Conservation (phyloP, 2,888 invertebrate species). For the Carcina quercana region DNA sequence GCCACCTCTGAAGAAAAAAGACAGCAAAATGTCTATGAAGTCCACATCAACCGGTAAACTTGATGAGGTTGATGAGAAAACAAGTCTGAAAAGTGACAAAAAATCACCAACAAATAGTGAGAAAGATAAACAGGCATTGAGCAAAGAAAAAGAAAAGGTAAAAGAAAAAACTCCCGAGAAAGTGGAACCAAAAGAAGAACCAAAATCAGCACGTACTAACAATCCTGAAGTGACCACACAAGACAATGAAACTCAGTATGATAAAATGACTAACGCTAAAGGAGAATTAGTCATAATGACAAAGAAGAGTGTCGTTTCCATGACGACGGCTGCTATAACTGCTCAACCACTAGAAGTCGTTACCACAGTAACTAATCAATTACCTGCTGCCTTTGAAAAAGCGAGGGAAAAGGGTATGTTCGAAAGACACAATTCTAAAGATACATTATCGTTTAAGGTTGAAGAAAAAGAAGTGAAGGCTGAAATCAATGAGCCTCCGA, state of each 20-base stretch:
- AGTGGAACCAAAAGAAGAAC: conserved; percentile 19
- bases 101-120: conserved; percentile 13
- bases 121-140: conserved; percentile 11
- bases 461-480: conserved; percentile 21
- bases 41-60: conserved; percentile 43
- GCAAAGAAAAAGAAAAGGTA: too few species aligned
- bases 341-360: conserved; percentile 72
- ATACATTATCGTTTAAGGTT: conserved; percentile 56
- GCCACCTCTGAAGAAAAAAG: conserved; percentile 47
- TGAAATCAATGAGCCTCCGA: conserved; percentile 18
- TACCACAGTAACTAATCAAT: conserved; percentile 69
- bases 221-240: conserved; percentile 46
- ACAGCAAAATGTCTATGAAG: conserved; percentile 49
- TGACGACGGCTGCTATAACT: conserved; percentile 75
- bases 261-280: conserved; percentile 54
- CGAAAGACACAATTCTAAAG: conserved; percentile 60
- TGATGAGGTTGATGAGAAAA: conserved; percentile 41
- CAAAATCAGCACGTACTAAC: conserved; percentile 29
- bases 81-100: conserved; percentile 15
- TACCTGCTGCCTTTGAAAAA: conserved; percentile 62
- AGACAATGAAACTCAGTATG: conserved; percentile 66
- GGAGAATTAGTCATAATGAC: conserved; percentile 61
- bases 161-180: conserved; percentile 2
- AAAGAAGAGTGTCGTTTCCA: conserved; percentile 68
- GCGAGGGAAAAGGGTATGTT: conserved; percentile 66